A percentile compares a stretch with the other conserved stretches of the same genome.
Conservation (phyloP, 2,113 vertebrate species). For the Centropus unirufus region DNA sequence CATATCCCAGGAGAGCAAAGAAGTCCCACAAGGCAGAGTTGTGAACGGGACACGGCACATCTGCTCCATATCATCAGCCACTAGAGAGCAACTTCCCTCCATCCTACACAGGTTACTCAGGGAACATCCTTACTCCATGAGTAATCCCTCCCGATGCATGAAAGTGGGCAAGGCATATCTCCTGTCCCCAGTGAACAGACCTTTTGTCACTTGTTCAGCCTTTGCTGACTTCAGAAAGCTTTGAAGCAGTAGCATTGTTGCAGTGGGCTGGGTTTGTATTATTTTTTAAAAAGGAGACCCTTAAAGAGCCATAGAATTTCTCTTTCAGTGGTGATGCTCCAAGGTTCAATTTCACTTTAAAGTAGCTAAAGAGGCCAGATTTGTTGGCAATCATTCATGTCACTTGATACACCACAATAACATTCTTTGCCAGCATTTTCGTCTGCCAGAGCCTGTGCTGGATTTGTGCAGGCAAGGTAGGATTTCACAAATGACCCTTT, state of each 20-base stretch:
- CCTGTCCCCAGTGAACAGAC: neutral
- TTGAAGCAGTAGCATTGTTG: neutral
- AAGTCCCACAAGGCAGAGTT: neutral
- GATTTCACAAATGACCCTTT: neutral
- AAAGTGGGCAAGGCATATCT: neutral
- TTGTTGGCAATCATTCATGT: neutral
- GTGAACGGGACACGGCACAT: neutral
- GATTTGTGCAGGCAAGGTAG: neutral
- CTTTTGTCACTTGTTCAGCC: neutral
- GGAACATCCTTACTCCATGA: neutral
- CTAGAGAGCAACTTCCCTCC: neutral
- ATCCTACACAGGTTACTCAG: accelerated
- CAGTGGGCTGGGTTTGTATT: accelerated
- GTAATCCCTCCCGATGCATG: neutral
- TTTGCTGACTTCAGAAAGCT: neutral
- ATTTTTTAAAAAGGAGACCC: neutral
- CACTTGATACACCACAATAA: neutral
- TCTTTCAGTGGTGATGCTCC: neutral
- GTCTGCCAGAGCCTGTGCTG: accelerated
- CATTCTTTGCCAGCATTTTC: neutral
- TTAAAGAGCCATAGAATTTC: neutral
- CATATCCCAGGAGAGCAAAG: neutral
- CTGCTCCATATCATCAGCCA: neutral
- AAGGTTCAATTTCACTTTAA: neutral
- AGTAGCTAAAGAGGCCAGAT: neutral